phyloP scores from a whole-genome alignment of 1,140 invertebrate genomes.

The Hestina assimilis region DNA sequence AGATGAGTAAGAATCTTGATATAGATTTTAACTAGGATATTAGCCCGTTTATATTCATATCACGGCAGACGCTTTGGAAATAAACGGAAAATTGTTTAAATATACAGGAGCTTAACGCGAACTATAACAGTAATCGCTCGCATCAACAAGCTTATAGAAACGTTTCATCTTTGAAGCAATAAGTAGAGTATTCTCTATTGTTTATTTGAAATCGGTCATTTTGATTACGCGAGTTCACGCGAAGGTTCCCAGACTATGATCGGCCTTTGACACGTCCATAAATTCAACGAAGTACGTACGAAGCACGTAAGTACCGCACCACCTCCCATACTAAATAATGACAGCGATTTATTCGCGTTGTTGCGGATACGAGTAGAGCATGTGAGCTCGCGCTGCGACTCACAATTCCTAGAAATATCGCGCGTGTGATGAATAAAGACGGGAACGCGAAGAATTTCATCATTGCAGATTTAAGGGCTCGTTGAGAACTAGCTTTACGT shows the following conservation, averaged over 20 bases:
- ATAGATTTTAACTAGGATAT: conserved; percentile 45
- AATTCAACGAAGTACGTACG: conserved; percentile 52
- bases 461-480: conserved; percentile 70
- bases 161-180: neutral
- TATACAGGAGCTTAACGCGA: conserved; percentile 25
- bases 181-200: neutral
- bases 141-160: conserved; percentile 3
- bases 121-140: conserved; percentile 18
- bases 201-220: neutral
- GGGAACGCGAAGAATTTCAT: conserved; percentile 65
- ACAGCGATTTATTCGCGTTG: conserved; percentile 62
- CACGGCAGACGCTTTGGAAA: conserved; percentile 39
- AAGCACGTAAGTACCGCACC: conserved; percentile 53
- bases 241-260: conserved; percentile 50
- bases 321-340: conserved; percentile 68
- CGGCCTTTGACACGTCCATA: conserved; percentile 64
- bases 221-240: conserved; percentile 16
- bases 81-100: conserved; percentile 38
- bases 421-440: conserved; percentile 74
- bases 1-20: conserved; percentile 52
- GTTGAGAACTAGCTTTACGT: conserved; percentile 46
- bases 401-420: conserved; percentile 66
- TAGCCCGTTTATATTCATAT: conserved; percentile 41
- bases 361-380: conserved; percentile 57
- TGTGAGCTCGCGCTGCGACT: conserved; percentile 52